These are phyloP conservation scores for Drosophila algonquin DNA, from an alignment of 2,888 invertebrate species.

Conservation along the genomic window DNA sequence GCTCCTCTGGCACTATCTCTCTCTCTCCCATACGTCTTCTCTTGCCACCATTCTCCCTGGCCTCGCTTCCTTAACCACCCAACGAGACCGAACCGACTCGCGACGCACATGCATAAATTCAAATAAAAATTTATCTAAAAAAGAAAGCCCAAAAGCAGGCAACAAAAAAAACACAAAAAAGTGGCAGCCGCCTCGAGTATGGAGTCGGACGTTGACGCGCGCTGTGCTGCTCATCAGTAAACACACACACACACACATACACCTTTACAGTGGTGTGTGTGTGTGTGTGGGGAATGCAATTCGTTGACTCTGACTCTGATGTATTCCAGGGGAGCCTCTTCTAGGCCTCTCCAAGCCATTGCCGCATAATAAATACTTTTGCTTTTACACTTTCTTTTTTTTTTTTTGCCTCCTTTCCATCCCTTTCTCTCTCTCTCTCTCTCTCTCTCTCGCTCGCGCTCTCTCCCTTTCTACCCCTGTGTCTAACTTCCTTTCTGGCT, in stretches of 20 bases:
- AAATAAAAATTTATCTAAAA: conserved; percentile 71
- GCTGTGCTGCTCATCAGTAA: conserved; percentile 30
- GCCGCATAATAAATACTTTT: conserved; percentile 76
- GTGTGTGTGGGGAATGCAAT: conserved; percentile 45
- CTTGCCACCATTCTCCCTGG: neutral
- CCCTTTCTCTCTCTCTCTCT: neutral
- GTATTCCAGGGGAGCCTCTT: conserved; percentile 27
- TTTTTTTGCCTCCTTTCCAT: conserved; percentile 4
- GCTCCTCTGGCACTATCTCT: neutral
- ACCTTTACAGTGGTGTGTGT: neutral
- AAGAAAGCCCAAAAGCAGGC: conserved; percentile 39
- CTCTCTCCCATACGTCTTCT: no score
- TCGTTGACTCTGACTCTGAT: conserved; percentile 39
- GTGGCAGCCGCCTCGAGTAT: conserved; percentile 51
- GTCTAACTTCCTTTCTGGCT: neutral
- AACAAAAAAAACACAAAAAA: conserved; percentile 28
- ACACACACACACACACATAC: conserved; percentile 26
- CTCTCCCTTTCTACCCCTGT: neutral
- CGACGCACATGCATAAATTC: conserved; percentile 67
- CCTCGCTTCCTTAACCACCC: neutral
- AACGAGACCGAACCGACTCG: neutral
- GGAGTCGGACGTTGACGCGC: conserved; percentile 69
- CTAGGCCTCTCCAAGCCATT: conserved; percentile 57
- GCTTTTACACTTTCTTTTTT: conserved; percentile 72
- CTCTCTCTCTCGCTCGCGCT: neutral